Conservation (phyloP, 2,113 vertebrate genomes). For the Aspidoscelis tigris region DNA sequence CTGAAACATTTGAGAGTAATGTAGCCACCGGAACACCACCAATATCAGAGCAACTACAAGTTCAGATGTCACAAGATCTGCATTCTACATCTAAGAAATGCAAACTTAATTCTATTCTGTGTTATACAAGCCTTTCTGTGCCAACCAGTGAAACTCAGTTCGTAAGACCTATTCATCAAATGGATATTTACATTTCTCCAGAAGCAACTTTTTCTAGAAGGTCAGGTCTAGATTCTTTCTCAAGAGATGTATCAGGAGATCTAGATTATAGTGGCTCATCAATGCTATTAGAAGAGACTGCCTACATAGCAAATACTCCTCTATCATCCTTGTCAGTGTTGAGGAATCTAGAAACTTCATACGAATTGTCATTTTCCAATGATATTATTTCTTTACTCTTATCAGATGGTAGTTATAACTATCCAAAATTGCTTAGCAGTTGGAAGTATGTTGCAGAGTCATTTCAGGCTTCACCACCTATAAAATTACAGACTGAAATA, state of each 20-base stretch:
- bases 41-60: constrained; percentile 11
- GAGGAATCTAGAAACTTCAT: neutral
- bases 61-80: accelerated
- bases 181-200: constrained; percentile 21
- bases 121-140: neutral
- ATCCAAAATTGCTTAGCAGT: neutral
- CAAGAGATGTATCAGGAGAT: neutral
- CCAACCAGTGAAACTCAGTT: neutral
- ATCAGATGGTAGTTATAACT: neutral
- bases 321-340: neutral
- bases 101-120: neutral
- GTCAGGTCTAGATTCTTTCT: neutral
- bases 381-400: neutral
- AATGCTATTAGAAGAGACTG: neutral
- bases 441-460: neutral
- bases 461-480: neutral
- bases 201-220: neutral
- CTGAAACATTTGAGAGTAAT: constrained; percentile 2
- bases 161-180: neutral
- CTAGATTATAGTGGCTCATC: neutral
- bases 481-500: neutral
- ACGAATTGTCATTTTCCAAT: neutral
- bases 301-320: constrained; percentile 1
- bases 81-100: constrained; percentile 1
- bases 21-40: neutral